Base-by-base conservation (phyloP, 2,888 invertebrate species). In the Adelognathus sp. region DNA sequence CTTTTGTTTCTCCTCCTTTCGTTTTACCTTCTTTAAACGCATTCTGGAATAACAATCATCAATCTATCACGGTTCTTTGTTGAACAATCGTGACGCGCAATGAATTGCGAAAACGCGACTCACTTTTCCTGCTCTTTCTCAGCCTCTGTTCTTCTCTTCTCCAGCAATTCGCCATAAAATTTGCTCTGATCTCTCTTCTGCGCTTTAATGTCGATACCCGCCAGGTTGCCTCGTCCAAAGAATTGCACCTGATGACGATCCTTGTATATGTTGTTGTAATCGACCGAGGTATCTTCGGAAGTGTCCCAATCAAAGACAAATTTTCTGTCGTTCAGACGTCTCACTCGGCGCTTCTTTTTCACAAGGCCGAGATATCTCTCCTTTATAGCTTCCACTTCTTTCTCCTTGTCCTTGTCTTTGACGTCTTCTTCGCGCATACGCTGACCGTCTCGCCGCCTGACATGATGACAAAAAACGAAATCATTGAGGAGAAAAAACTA, bases 221-320 rank as follows among this genome's bases (percentile, higher is more conserved):
- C 99, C 31, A 99, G 95, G 90, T 99, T 98, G 7, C 99, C 99
- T 77, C 99, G 94, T 0, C 99, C 99, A 93, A 97, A 99, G 91
- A 99, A 99, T 92, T 99, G 98, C 3, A 98, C 97, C 92, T 98
- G 97, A 92, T 99, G 99, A 60, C 97, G 94, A 85, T 99, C 98
- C 91, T 99, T 99, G 89, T 99, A 99, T 21, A 99, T 93, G 77
- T 96, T 95, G 92, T 99, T 99, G 89, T 99, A 99, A 93, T 99
- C 99, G 80, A 96, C 96, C 1, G 98, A 98, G 0, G 99, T 99
- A 88, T 99, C 99, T 92, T 99, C 99, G 0, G 97, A 96, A 0
- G 98, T 98, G 92, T 99, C 99, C 99, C 99, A 99, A 92, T 99
- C 99, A 92, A 99, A 99, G 0, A 99, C 99, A 93, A 99, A 99